Conservation (phyloP, 2,113 vertebrate genomes). For the Tragelaphus buxtoni region DNA sequence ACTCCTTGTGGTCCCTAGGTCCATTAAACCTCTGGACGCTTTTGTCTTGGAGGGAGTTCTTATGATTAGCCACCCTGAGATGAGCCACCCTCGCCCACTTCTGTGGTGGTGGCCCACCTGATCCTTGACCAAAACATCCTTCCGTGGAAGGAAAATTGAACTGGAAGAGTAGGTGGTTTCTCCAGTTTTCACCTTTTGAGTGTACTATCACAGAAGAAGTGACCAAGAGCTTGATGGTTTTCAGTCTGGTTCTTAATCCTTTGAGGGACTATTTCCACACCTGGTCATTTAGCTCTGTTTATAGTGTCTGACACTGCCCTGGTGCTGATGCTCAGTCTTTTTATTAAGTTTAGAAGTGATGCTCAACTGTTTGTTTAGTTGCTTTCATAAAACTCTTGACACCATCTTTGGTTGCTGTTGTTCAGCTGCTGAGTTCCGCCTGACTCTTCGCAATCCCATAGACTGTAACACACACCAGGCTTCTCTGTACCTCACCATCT, state of each 20-base stretch:
- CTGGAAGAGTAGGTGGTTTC: neutral
- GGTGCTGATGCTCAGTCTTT: neutral
- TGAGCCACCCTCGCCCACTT: accelerated
- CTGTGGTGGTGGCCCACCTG: accelerated
- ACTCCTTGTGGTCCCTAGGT: neutral
- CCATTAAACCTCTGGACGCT: neutral
- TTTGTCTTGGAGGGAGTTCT: accelerated
- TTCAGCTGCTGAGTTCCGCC: neutral
- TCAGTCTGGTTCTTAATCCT: neutral
- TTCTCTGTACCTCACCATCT: neutral
- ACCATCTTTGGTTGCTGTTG: neutral
- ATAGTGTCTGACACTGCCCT: neutral
- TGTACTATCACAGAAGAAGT: neutral
- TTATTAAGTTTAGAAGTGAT: neutral
- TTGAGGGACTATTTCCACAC: neutral
- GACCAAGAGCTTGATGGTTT: neutral
- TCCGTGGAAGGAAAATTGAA: neutral
- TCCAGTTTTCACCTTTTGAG: neutral
- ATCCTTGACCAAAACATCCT: accelerated
- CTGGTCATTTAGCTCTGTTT: neutral
- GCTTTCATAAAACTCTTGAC: neutral
- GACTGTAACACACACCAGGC: neutral
- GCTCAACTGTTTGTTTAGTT: neutral
- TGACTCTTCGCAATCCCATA: neutral
- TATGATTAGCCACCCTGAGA: neutral